These are phyloP conservation scores for Orthosia incerta DNA, from an alignment of 2,888 invertebrate genomes.

Conservation along the genomic window DNA sequence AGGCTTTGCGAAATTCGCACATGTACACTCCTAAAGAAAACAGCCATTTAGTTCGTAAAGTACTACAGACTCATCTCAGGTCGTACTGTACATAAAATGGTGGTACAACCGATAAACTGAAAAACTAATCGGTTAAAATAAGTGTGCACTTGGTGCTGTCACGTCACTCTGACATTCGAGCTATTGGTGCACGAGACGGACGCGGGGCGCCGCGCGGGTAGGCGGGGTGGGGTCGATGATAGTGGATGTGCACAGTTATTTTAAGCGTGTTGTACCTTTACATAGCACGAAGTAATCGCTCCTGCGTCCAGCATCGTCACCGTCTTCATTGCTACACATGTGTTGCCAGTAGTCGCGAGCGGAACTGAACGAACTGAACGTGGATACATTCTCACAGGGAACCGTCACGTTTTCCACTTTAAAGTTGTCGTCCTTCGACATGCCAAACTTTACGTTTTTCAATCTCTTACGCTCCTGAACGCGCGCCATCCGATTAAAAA, in stretches of 20 bases:
- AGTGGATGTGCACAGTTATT: too few relatives aligned
- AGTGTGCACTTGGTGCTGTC: too few relatives aligned
- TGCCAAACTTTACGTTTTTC: conserved; percentile 83
- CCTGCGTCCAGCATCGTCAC: conserved; percentile 23
- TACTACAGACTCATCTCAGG: too few relatives aligned
- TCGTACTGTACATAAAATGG: neutral
- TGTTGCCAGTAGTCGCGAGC: conserved; percentile 85
- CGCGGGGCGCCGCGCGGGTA: too few relatives aligned
- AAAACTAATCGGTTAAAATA: neutral
- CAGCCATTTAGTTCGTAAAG: too few relatives aligned
- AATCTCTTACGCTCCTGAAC: conserved; percentile 78
- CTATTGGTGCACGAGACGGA: too few relatives aligned
- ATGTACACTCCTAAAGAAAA: too few relatives aligned
- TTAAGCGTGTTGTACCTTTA: conserved; percentile 44
- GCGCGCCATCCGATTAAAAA: conserved; percentile 72
- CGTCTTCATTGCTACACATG: conserved; percentile 56
- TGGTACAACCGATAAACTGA: neutral
- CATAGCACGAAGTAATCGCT: conserved; percentile 65
- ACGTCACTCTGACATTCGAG: too few relatives aligned
- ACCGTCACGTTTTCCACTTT: conserved; percentile 71
- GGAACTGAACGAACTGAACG: conserved; percentile 80
- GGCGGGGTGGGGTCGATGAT: too few relatives aligned
- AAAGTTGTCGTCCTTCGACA: conserved; percentile 83
- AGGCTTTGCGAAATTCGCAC: too few relatives aligned
- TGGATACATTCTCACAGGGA: conserved; percentile 75